These are phyloP conservation scores for Limanda limanda DNA, from an alignment of 2,113 vertebrate genomes.

Conservation along the genomic window DNA sequence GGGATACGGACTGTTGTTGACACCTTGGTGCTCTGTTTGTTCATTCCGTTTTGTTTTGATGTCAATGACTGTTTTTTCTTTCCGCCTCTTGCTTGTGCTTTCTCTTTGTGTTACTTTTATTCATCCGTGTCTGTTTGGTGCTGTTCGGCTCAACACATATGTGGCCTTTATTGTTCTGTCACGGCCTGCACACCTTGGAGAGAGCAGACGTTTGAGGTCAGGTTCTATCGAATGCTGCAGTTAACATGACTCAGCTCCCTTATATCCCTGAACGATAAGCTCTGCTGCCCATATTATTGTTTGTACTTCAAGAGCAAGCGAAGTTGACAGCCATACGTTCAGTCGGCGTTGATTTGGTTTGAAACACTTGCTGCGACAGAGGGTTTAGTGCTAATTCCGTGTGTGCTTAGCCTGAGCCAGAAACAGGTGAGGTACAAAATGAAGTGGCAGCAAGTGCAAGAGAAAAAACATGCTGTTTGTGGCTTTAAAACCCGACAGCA, in stretches of 20 bases:
- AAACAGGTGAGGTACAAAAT: background rate
- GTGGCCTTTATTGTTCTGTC: constrained; percentile 10
- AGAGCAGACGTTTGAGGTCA: constrained; percentile 48
- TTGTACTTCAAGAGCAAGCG: constrained; percentile 41
- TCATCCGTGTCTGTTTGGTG: background rate
- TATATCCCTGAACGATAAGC: constrained; percentile 62
- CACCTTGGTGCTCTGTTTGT: constrained; percentile 18
- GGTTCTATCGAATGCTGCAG: constrained; percentile 44
- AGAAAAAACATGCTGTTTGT: background rate
- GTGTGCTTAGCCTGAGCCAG: background rate
- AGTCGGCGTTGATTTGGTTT: constrained; percentile 15
- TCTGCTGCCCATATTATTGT: constrained; percentile 36
- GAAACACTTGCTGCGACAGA: constrained; percentile 24
- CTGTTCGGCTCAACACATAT: background rate
- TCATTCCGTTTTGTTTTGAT: constrained; percentile 3
- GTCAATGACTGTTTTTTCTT: background rate
- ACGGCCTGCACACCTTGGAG: constrained; percentile 24
- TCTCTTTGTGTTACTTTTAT: background rate
- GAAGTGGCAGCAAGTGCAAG: background rate
- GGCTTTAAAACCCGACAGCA: too few relatives aligned
- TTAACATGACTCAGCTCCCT: constrained; percentile 62
- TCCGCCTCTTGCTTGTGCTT: background rate
- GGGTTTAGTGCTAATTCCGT: background rate
- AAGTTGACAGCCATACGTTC: constrained; percentile 49
- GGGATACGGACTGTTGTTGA: constrained; percentile 33